Evolutionary conservation across 2,888 invertebrate species (phyloP).

Genomic region (Amiota mariae): DNA sequence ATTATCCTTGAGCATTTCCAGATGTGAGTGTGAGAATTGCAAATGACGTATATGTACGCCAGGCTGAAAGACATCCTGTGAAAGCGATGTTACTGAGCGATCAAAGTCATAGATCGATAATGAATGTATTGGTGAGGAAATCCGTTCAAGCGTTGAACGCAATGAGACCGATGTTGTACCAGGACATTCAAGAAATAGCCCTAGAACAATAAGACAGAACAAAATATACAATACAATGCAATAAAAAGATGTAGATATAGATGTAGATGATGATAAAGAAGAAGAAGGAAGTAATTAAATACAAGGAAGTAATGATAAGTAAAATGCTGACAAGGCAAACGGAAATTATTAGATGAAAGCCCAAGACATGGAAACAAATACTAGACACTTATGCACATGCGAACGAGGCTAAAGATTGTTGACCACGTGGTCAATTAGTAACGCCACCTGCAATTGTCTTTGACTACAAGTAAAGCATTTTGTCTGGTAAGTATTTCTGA

Average conservation of each 20-base stretch:
- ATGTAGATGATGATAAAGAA: no score
- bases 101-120: slow-evolving; percentile 92
- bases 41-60: slow-evolving; percentile 81
- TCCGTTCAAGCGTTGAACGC: slow-evolving; percentile 82
- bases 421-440: no score
- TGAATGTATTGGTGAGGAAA: slow-evolving; percentile 84
- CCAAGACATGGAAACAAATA: no score
- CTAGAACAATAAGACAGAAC: slow-evolving; percentile 66
- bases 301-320: no score
- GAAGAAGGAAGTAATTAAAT: no score
- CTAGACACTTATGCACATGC: no score
- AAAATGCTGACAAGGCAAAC: no score
- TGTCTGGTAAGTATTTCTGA: no score
- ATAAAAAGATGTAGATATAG: background rate
- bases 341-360: no score
- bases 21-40: slow-evolving; percentile 84
- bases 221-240: background rate
- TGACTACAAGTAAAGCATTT: no score
- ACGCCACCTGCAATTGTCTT: no score
- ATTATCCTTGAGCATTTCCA: slow-evolving; percentile 83
- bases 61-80: slow-evolving; percentile 83
- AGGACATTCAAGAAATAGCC: slow-evolving; percentile 91
- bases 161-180: slow-evolving; percentile 85
- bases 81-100: slow-evolving; percentile 83
- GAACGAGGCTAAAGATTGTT: no score